Conservation (phyloP, 2,113 vertebrate species). For the human region GRCh38 chr1:39989501-39990000, state of each 20-base stretch:
- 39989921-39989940: background rate
- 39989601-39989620: too few relatives aligned
- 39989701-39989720: too few relatives aligned
- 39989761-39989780: background rate
- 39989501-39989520: too few relatives aligned
- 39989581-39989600: too few relatives aligned
- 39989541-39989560: too few relatives aligned
- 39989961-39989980: background rate
- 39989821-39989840: background rate
- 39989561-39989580: too few relatives aligned
- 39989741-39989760: background rate
- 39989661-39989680: too few relatives aligned
- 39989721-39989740: too few relatives aligned
- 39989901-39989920: background rate
- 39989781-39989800: background rate
- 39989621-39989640: too few relatives aligned
- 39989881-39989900: background rate
- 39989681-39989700: too few relatives aligned
- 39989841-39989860: background rate
- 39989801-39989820: background rate
- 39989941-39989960: background rate
- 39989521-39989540: too few relatives aligned
- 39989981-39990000: background rate
- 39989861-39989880: constrained; percentile 8
- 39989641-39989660: too few relatives aligned